Base-by-base conservation (phyloP, 2,113 vertebrate species). In the Phycodurus eques region DNA sequence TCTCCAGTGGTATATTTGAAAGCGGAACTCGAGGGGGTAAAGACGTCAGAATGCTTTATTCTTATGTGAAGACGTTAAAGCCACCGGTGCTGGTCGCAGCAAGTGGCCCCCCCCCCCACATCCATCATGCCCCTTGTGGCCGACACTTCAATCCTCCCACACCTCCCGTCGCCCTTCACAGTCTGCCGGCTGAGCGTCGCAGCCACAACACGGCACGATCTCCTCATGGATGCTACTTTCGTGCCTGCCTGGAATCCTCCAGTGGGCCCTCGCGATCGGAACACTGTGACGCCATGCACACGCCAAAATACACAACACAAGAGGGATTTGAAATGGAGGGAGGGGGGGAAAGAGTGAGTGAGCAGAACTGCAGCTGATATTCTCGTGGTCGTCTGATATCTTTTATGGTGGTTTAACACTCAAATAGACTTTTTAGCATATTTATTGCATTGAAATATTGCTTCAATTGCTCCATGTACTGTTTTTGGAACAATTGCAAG, bases 61-160 rank as follows among this genome's bases (percentile, higher is more conserved):
- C 67, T 70, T 51, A 80, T 63, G 76, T 85, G 67, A 72, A 70
- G 72, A 85, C 65, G 77, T 27, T 46, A 49, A 67, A 74, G 59
- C 70, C 75, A 73, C 67, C 33, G 6, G 73, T 74, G 27, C 57
- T 68, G 66, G 71, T 72, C 64, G 27, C 51, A n/a, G 61, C 68
- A 42, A 72, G 76, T 77, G 72, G 44, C 44, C 60, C 35, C 35
- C 35, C 35, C 35, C 22, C 79, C 79, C 70, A 74, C 76, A 87
- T 59, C 79, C 80, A 85, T 87, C 89, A 86, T 63, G 71, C 74
- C 75, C 73, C 78, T 70, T 59, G 33, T 43, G 78, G 80, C 83
- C 88, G 83, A 85, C 83, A 84, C 85, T 67, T 85, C 84, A 89
- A 89, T 85, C 84, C 72, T 91, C 87, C 81, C 80, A 80, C 75